These are phyloP conservation scores for Lepidostoma basale DNA, from an alignment of 1,140 invertebrate species.

Conservation along the genomic window DNA sequence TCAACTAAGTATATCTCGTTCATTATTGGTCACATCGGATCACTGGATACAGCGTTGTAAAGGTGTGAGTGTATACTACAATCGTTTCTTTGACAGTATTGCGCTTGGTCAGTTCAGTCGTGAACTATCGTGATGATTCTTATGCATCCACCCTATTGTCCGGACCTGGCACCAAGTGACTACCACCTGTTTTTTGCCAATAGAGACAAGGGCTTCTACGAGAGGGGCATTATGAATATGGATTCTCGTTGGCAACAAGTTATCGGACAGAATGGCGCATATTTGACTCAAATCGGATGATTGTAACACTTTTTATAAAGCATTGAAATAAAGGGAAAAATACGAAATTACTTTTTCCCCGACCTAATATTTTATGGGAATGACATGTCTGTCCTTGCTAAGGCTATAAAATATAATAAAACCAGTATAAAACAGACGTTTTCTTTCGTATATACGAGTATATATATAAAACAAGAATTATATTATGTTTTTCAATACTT, in stretches of 20 bases:
- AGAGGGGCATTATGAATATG: not conserved
- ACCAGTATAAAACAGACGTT: too few species aligned
- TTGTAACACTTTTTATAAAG: conserved; percentile 13
- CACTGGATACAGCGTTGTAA: not conserved
- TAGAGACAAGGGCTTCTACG: not conserved
- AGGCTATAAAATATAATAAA: too few species aligned
- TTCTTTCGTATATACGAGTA: too few species aligned
- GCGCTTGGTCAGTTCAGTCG: conserved; percentile 43
- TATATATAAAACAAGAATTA: too few species aligned
- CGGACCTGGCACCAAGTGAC: conserved; percentile 5
- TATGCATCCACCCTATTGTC: conserved; percentile 11
- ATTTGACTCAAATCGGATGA: conserved; percentile 1
- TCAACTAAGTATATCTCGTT: conserved; percentile 17
- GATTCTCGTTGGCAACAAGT: not conserved
- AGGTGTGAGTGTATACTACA: not conserved
- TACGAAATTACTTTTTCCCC: conserved; percentile 10
- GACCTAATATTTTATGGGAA: too few species aligned
- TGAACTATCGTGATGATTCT: conserved; percentile 28
- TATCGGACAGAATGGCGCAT: too few species aligned
- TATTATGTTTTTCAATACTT: too few species aligned
- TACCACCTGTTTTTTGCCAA: conserved; percentile 13
- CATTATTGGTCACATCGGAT: not conserved
- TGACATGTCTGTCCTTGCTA: too few species aligned
- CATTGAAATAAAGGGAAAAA: conserved; percentile 11
- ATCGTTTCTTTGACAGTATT: conserved; percentile 9